These are phyloP conservation scores for Gallinago jamesoni DNA, from an alignment of 2,113 vertebrate genomes.

Conservation along the genomic window DNA sequence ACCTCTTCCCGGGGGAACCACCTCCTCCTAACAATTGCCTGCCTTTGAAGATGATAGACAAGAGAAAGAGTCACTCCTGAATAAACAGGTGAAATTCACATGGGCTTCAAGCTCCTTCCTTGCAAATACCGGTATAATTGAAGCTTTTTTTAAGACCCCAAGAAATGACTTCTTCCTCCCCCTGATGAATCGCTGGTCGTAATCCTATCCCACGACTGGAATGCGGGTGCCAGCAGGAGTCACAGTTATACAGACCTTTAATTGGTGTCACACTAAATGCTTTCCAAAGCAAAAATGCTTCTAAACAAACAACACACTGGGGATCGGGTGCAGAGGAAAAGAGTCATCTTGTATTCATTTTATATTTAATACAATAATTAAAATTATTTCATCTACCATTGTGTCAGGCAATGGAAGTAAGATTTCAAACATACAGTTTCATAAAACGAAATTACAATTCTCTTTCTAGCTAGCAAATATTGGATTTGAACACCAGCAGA, in stretches of 20 bases:
- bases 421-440: neutral
- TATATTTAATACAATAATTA: neutral
- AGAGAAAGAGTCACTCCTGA: neutral
- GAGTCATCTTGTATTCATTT: neutral
- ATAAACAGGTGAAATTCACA: neutral
- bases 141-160: neutral
- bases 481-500: slow-evolving; percentile 13
- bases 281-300: slow-evolving; percentile 23
- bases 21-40: neutral
- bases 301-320: neutral
- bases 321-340: neutral
- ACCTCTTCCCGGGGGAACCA: neutral
- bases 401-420: neutral
- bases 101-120: neutral
- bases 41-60: neutral
- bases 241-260: neutral
- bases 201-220: neutral
- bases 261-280: slow-evolving; percentile 12
- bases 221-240: slow-evolving; percentile 11
- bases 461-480: slow-evolving; percentile 17
- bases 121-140: neutral
- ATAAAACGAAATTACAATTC: neutral
- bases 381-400: neutral
- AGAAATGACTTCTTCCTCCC: neutral
- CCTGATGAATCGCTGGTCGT: neutral